A percentile compares a stretch with the other conserved stretches of the same genome.
phyloP scores from a whole-genome alignment of 2,113 vertebrate species.

The Cynocephalus volans region DNA sequence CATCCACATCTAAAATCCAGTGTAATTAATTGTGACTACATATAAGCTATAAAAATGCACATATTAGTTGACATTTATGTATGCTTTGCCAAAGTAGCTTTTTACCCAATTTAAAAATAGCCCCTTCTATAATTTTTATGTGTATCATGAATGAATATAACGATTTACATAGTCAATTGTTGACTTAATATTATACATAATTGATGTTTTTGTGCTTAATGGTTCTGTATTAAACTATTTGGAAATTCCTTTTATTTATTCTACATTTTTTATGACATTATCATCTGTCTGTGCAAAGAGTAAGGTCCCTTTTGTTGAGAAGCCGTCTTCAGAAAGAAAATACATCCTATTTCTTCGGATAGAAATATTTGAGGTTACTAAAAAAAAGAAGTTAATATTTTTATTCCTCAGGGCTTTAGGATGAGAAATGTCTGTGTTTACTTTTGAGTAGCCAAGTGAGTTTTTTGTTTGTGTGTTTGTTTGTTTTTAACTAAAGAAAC shows the following conservation, averaged over 20 bases:
- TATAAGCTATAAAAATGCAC: neutral
- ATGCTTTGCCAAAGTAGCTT: neutral
- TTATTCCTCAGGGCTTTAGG: neutral
- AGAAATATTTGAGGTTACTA: conserved; percentile 60
- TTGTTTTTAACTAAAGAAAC: neutral
- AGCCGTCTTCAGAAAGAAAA: neutral
- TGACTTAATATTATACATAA: neutral
- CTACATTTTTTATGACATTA: conserved; percentile 1
- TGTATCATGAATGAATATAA: conserved; percentile 5
- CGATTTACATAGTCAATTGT: neutral
- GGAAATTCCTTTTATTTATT: neutral
- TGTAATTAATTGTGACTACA: conserved; percentile 12
- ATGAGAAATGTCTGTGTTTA: conserved; percentile 4
- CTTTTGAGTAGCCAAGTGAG: neutral
- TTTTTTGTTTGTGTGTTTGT: no score
- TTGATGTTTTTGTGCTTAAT: conserved; percentile 24
- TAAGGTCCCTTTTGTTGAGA: neutral
- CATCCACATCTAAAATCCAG: conserved; percentile 18
- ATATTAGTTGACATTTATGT: conserved; percentile 42
- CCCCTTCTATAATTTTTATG: neutral
- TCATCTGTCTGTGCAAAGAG: neutral
- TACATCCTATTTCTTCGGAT: neutral
- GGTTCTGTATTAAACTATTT: conserved; percentile 1
- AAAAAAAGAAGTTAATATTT: conserved; percentile 28
- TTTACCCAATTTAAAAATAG: neutral